Evolutionary conservation across 2,113 vertebrate species (phyloP).

Genomic region (Ramphastos sulfuratus): DNA sequence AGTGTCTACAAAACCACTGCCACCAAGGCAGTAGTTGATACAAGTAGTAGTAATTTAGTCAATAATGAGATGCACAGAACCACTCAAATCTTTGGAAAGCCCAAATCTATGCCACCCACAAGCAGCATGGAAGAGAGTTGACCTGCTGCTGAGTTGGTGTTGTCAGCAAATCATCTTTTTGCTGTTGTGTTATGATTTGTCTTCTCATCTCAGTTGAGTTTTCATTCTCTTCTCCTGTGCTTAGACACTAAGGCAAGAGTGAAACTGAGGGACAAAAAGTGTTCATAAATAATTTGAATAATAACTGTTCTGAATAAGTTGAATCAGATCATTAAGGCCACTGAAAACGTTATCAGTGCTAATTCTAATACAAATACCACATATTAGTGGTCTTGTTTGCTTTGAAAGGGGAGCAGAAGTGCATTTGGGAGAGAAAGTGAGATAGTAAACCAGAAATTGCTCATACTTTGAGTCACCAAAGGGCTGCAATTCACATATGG

Average conservation of each 20-base stretch:
- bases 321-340: neutral
- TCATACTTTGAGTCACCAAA: neutral
- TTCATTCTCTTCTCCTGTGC: neutral
- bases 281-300: neutral
- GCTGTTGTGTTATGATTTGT: neutral
- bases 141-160: neutral
- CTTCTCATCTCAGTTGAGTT: neutral
- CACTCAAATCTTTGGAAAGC: neutral
- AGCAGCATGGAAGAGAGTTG: neutral
- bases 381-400: neutral
- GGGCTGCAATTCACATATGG: slow-evolving; percentile 20
- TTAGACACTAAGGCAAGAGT: neutral
- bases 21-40: neutral
- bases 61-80: neutral
- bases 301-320: neutral
- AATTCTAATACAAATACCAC: neutral
- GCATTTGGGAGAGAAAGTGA: neutral
- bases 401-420: neutral
- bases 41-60: neutral
- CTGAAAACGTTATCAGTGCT: neutral
- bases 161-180: neutral
- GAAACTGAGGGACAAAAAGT: neutral
- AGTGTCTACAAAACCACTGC: neutral
- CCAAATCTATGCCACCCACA: neutral
- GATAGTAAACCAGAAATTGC: neutral